Conservation (phyloP, 2,113 vertebrate genomes). For the Paradoxurus hermaphroditus region DNA sequence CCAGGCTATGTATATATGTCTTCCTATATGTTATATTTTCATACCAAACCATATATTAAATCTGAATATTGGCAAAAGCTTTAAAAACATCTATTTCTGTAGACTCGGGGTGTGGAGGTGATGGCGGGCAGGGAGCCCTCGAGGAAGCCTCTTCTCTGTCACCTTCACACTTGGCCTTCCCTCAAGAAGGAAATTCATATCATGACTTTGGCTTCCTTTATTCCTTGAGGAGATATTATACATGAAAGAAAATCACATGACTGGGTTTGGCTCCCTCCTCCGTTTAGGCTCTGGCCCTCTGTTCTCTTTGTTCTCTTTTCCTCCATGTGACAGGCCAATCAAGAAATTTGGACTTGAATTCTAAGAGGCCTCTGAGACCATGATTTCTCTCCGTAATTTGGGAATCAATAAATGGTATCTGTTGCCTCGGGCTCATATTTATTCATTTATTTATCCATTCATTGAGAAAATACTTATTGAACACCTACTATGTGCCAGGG, state of each 20-base stretch:
- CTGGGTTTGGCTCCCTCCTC: background rate
- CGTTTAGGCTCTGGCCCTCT: background rate
- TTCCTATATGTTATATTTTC: background rate
- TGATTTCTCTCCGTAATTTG: background rate
- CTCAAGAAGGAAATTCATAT: background rate
- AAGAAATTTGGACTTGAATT: background rate
- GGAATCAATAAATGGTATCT: background rate
- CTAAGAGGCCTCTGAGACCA: background rate
- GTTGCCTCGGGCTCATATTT: background rate
- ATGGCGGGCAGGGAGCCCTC: too few species aligned
- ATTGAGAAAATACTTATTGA: constrained; percentile 36
- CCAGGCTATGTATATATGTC: background rate
- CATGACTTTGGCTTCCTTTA: background rate
- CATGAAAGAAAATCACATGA: background rate
- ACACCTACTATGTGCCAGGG: background rate
- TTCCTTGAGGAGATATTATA: background rate
- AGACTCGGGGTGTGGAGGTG: background rate
- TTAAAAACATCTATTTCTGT: background rate
- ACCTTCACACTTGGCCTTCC: background rate
- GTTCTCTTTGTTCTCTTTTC: background rate
- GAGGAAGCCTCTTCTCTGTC: background rate
- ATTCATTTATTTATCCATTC: background rate
- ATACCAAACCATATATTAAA: background rate
- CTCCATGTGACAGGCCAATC: background rate
- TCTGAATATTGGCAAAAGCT: background rate